Evolutionary conservation across 1,140 invertebrate genomes (phyloP).

Genomic region (Stegodyphus dumicola): DNA sequence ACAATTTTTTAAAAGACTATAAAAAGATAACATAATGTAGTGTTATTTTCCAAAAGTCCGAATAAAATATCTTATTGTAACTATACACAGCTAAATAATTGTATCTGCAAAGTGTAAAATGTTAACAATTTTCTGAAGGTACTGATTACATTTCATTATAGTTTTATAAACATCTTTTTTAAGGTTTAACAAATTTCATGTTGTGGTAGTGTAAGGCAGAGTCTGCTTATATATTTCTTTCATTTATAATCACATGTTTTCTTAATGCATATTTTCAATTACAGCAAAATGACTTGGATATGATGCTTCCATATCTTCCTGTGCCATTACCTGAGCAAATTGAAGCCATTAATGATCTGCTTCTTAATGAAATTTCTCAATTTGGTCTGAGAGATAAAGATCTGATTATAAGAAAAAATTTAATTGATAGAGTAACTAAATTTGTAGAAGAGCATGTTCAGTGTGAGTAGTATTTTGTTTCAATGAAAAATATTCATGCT

Average conservation of each 20-base stretch:
- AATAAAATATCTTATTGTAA: too few relatives aligned
- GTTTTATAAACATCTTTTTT: not conserved
- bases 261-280: not conserved
- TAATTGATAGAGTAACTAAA: conserved; percentile 12
- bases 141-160: not conserved
- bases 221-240: not conserved
- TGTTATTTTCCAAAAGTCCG: too few relatives aligned
- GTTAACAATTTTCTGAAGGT: not conserved
- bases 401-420: not conserved
- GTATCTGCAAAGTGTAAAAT: not conserved
- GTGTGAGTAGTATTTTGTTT: conserved; percentile 1
- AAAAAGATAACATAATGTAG: too few relatives aligned
- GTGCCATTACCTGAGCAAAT: conserved; percentile 12
- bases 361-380: not conserved
- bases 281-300: conserved; percentile 30
- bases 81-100: not conserved
- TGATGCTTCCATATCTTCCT: conserved; percentile 46
- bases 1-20: too few relatives aligned
- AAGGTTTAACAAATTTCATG: not conserved
- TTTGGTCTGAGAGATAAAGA: conserved; percentile 13
- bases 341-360: conserved; percentile 30
- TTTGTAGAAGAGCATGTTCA: conserved; percentile 10
- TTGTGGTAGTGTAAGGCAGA: not conserved
- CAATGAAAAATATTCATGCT: not conserved
- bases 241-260: not conserved